Evolutionary conservation across 92 coral and sea anemone genomes (phyloP), one percentile per base, ranked within the genome.

Genomic region (Heliopora coerulea): DNA sequence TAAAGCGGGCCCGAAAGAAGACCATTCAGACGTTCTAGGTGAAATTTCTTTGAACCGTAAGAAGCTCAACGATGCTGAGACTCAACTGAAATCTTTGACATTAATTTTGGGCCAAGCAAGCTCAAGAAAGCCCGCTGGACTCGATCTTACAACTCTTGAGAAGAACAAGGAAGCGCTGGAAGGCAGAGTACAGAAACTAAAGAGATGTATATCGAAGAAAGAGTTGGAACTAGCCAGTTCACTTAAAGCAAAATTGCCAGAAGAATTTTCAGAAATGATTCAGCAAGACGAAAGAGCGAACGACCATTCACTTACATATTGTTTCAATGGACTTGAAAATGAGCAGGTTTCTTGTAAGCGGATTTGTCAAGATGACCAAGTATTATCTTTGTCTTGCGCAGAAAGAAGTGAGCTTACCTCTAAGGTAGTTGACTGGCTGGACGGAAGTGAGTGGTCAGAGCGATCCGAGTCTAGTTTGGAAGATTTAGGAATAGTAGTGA

Each of bases 81-180:
- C 77, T 15, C 77, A 70, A 54, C 46, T 70, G n/a, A n/a, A 49
- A 52, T 70, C 77, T 8, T 50, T 70, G 63, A 52, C 62, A 3
- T 31, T 70, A 20, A 50, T 70, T 5, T 50, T 70, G 49, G 62
- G 54, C 31, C 48, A 70, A 20, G 34, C 29, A 9, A 62, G 21
- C 32, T 30, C 40, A 7, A 1, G 54, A 23, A n/a, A 39, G 20
- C 27, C 17, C 28, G 11, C 28, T 17, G 30, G 62, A n/a, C 19
- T 70, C 20, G 64, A 70, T 35, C 40, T 37, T 27, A 40, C 11
- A 0, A 49, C 58, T 31, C 54, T 70, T 19, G 30, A 34, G 25
- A 27, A 70, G 34, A 70, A 26, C 26, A 70, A 52, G 25, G 27
- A 7, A 15, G 56, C n/a, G 1, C 41, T 70, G 34, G 50, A 70